Conservation (phyloP, 2,113 vertebrate genomes). For the Chloropsis hardwickii region DNA sequence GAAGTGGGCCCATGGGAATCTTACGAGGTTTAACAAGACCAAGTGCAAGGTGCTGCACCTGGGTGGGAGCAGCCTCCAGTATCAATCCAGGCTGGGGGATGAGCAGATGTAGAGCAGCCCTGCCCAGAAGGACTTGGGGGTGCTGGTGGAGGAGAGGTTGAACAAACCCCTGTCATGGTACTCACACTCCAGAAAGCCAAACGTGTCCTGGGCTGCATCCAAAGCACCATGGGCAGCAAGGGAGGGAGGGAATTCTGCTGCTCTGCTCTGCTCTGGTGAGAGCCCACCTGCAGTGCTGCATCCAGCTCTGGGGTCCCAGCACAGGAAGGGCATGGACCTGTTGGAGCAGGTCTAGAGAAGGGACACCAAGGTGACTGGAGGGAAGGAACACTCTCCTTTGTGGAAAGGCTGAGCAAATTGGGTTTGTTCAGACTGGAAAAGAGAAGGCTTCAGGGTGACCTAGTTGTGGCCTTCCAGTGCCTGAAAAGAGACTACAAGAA, state of each 20-base stretch:
- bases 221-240: neutral
- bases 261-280: neutral
- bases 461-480: neutral
- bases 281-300: neutral
- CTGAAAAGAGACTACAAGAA: neutral
- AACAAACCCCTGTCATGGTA: neutral
- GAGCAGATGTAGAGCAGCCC: neutral
- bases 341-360: neutral
- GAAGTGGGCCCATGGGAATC: neutral
- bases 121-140: neutral
- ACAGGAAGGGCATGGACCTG: neutral
- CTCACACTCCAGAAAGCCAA: neutral
- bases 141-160: neutral
- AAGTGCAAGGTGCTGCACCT: neutral
- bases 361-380: neutral
- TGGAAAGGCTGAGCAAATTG: neutral
- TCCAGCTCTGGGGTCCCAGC: neutral
- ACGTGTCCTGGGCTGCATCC: neutral
- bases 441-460: neutral
- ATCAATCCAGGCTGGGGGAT: neutral
- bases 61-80: fast-evolving
- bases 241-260: neutral
- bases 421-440: neutral
- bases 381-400: neutral
- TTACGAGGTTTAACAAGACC: neutral